Percentiles rank a stretch among this genome's conserved stretches.
These are phyloP conservation scores for Zonitis immaculata DNA, from an alignment of 2,888 invertebrate genomes.

Conservation along the genomic window DNA sequence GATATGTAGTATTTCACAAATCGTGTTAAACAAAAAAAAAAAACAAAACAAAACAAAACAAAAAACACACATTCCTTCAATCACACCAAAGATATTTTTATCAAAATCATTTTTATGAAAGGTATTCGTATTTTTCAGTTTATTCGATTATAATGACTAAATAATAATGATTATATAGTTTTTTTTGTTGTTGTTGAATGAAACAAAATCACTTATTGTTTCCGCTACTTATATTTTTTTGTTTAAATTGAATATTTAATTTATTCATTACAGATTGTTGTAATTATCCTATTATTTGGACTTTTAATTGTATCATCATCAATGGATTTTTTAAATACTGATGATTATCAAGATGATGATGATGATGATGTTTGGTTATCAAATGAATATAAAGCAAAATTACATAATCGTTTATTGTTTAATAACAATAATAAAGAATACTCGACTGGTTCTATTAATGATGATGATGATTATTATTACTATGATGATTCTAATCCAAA, in stretches of 20 bases:
- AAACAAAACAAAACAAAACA: too few species aligned
- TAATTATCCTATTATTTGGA: background rate
- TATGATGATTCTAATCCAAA: background rate
- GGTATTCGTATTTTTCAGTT: too few species aligned
- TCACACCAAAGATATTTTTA: too few species aligned
- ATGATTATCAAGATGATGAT: background rate
- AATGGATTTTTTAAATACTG: background rate
- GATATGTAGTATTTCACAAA: too few species aligned
- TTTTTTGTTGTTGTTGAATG: too few species aligned
- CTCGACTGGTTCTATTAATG: background rate
- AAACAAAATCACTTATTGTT: background rate
- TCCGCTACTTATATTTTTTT: background rate
- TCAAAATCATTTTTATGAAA: too few species aligned
- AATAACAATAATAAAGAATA: background rate
- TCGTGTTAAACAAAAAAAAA: too few species aligned
- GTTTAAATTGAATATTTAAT: background rate
- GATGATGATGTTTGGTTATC: constrained; percentile 4
- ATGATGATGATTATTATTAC: background rate
- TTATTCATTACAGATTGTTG: background rate
- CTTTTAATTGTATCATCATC: background rate
- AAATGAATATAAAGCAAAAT: constrained; percentile 4
- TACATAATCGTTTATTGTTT: background rate
- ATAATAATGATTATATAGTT: too few species aligned
- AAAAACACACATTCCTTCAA: too few species aligned
- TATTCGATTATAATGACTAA: too few species aligned